Conservation (phyloP, 53 echinoderm and acorn worm species). For the Hippasteria phrygiana region DNA sequence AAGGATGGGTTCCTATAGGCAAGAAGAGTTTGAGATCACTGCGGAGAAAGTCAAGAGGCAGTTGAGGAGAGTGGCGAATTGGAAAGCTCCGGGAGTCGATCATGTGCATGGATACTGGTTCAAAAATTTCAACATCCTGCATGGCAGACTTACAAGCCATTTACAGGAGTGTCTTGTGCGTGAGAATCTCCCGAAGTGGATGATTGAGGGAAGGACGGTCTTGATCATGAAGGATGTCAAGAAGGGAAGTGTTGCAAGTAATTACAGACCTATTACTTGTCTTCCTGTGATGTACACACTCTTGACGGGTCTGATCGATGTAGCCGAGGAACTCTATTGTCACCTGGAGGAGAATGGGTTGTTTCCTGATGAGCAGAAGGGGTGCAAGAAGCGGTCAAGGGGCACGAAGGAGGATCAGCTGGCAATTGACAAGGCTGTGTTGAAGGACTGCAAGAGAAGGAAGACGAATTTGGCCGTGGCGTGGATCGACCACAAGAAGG, state of each 20-base stretch:
- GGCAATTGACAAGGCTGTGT: not conserved
- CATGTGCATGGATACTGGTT: not conserved
- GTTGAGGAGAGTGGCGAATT: not conserved
- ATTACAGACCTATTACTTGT: not conserved
- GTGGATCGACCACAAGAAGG: not conserved
- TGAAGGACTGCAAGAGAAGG: not conserved
- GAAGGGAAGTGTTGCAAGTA: slow-evolving; percentile 2
- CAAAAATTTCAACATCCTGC: not conserved
- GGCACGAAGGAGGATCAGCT: not conserved
- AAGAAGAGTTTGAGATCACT: not conserved
- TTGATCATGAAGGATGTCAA: slow-evolving; percentile 1
- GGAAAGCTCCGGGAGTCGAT: not conserved
- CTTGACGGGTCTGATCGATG: not conserved
- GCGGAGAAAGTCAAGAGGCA: not conserved
- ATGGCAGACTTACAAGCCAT: not conserved
- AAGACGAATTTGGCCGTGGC: not conserved
- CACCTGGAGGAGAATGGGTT: not conserved
- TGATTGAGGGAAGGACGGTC: not conserved
- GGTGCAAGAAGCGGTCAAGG: not conserved
- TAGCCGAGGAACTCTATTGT: not conserved
- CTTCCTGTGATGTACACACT: not conserved
- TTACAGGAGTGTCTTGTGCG: not conserved
- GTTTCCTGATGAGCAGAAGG: not conserved
- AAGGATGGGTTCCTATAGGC: not conserved
- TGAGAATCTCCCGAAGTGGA: not conserved